Evolutionary conservation across 2,113 vertebrate species (phyloP).

Genomic region (Psittacula cyanocephala): DNA sequence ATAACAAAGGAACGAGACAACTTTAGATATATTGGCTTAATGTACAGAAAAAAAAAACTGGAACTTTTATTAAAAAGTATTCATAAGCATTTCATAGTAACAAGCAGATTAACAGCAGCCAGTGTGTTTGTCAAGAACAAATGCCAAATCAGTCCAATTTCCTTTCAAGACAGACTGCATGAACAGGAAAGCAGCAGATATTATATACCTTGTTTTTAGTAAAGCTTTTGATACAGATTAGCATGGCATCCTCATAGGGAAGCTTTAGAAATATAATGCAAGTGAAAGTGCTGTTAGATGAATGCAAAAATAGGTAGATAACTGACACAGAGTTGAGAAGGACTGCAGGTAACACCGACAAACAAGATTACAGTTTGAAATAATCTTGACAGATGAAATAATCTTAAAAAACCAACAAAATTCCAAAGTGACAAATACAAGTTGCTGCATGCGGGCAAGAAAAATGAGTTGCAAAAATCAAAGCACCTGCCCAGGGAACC

Average conservation of each 20-base stretch:
- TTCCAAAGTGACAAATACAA: not conserved
- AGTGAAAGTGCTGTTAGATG: not conserved
- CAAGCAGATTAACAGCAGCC: not conserved
- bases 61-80: not conserved
- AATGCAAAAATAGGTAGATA: not conserved
- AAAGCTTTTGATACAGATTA: not conserved
- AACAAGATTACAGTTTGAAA: not conserved
- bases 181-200: not conserved
- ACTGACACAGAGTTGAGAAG: not conserved
- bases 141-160: not conserved
- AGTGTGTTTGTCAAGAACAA: not conserved
- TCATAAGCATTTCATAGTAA: not conserved
- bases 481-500: rapidly evolving
- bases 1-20: not conserved
- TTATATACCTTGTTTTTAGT: not conserved
- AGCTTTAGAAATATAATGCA: not conserved
- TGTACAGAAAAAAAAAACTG: not conserved
- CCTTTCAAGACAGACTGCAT: not conserved
- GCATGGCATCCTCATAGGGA: not conserved
- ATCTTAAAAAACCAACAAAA: not conserved
- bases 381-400: not conserved
- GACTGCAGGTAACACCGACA: not conserved
- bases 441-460: not conserved
- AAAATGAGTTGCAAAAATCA: not conserved
- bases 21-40: not conserved